Conservation (phyloP, 2,888 invertebrate species). For the Adelphocoris suturalis region DNA sequence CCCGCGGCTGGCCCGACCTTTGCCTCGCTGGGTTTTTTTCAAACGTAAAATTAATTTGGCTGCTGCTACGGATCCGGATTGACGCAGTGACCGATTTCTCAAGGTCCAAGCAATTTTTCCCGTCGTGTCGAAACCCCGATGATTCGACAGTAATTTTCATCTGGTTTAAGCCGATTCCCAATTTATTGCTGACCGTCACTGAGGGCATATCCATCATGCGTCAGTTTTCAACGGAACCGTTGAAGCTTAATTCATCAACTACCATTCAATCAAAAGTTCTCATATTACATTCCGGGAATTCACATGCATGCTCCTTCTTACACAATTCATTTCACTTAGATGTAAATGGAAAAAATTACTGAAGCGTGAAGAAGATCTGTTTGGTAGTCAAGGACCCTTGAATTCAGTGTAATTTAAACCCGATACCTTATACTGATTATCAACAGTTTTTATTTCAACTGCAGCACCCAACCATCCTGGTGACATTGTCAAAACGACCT, state of each 20-base stretch:
- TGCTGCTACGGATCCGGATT: neutral
- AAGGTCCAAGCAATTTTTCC: neutral
- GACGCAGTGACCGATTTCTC: constrained; percentile 3
- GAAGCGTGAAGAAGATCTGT: neutral
- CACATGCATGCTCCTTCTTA: too few relatives aligned
- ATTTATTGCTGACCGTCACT: neutral
- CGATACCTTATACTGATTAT: too few relatives aligned
- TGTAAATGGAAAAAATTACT: too few relatives aligned
- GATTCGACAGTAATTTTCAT: constrained; percentile 1
- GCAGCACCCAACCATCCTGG: neutral
- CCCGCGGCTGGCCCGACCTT: neutral
- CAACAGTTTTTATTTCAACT: too few relatives aligned
- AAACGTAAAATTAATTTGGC: constrained; percentile 4
- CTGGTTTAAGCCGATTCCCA: neutral
- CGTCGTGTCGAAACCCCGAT: neutral
- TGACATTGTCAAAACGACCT: neutral
- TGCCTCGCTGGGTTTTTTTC: neutral
- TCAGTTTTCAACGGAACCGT: neutral
- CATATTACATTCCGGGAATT: too few relatives aligned
- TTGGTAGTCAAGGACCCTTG: neutral
- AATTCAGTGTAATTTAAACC: neutral
- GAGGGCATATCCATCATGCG: neutral
- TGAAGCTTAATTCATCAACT: neutral
- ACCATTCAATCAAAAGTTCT: neutral
- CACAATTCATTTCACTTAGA: too few relatives aligned